A percentile compares a stretch with the other conserved stretches of the same genome.
Conservation (phyloP, 2,113 vertebrate genomes). For the Copsychus sechellarum region DNA sequence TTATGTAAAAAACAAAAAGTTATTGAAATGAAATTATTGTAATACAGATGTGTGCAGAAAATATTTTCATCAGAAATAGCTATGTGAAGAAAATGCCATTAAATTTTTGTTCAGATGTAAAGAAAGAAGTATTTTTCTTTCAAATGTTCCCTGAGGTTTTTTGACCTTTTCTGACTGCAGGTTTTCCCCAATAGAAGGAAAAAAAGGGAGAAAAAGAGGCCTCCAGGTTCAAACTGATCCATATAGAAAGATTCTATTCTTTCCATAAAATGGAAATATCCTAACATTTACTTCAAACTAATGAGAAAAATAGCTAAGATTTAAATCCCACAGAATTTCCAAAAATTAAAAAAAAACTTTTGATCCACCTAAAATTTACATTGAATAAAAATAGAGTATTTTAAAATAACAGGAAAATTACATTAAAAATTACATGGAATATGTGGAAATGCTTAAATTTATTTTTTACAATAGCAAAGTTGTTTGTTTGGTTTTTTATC, state of each 20-base stretch:
- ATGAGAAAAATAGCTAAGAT: not conserved
- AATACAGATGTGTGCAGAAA: not conserved
- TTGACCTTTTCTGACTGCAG: not conserved
- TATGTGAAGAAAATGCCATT: not conserved
- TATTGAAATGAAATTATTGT: not conserved
- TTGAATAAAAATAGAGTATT: not conserved
- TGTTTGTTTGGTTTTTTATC: fast-evolving
- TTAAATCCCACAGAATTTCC: not conserved
- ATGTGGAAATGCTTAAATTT: not conserved
- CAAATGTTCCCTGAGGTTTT: not conserved
- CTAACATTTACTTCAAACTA: not conserved
- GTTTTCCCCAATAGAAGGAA: not conserved
- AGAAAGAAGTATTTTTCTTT: not conserved
- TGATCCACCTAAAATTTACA: not conserved
- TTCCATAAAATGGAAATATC: not conserved
- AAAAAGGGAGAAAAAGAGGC: not conserved
- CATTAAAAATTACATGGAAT: not conserved
- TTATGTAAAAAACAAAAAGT: not conserved
- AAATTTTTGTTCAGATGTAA: not conserved
- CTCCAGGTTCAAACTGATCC: not conserved
- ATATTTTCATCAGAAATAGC: not conserved
- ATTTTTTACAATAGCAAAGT: not conserved
- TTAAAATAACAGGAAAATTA: not conserved
- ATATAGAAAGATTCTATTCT: not conserved
- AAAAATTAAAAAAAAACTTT: not conserved